phyloP scores from a whole-genome alignment of 2,113 vertebrate genomes.

The Siniperca knerii region DNA sequence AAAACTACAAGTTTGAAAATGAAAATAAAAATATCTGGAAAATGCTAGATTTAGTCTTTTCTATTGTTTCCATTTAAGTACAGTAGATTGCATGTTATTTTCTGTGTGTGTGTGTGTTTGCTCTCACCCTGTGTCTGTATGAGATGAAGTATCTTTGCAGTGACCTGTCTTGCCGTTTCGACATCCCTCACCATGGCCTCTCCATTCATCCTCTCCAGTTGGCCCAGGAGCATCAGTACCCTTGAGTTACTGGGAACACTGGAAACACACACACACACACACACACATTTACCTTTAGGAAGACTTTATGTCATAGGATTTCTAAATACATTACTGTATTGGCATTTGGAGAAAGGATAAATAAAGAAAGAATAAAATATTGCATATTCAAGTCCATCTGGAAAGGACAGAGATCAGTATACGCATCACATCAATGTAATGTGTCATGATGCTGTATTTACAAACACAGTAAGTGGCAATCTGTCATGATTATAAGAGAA shows the following conservation, averaged over 20 bases:
- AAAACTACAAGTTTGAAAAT: neutral
- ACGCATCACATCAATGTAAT: neutral
- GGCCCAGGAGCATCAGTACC: conserved; percentile 89
- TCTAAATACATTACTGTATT: neutral
- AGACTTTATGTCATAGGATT: neutral
- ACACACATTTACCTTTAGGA: neutral
- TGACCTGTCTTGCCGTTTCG: conserved; percentile 89
- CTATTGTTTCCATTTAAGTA: neutral
- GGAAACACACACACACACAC: conserved; percentile 31
- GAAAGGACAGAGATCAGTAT: neutral
- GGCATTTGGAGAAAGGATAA: neutral
- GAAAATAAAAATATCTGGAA: neutral
- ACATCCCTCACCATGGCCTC: conserved; percentile 84
- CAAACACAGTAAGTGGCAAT: neutral
- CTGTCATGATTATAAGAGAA: neutral
- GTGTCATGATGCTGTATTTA: conserved; percentile 7
- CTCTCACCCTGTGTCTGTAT: conserved; percentile 95
- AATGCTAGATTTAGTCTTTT: neutral
- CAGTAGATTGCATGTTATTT: neutral
- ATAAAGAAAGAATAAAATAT: neutral
- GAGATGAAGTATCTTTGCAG: conserved; percentile 95
- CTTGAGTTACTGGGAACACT: conserved; percentile 91
- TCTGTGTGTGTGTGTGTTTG: neutral
- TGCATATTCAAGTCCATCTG: neutral
- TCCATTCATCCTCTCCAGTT: conserved; percentile 92